Evolutionary conservation across 2,113 vertebrate species (phyloP).

Genomic region (Bothrops jararaca): DNA sequence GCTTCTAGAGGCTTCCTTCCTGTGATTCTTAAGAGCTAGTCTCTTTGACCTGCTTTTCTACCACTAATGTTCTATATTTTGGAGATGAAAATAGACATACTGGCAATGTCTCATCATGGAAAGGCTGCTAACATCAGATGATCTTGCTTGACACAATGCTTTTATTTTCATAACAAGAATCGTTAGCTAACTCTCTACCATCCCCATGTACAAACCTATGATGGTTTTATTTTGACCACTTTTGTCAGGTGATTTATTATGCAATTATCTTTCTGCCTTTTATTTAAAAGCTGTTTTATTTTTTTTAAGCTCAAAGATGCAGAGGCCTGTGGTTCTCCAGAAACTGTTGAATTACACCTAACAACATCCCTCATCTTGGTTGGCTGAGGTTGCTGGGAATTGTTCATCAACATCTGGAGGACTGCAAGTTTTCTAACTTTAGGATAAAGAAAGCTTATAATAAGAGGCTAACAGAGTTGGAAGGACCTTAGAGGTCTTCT

Average conservation of each 20-base stretch:
- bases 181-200: not conserved
- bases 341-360: not conserved
- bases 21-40: not conserved
- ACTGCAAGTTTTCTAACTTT: not conserved
- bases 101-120: not conserved
- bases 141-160: no score
- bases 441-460: not conserved
- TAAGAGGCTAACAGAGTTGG: not conserved
- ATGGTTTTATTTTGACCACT: not conserved
- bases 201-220: not conserved
- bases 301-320: not conserved
- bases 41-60: not conserved
- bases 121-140: no score
- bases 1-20: not conserved
- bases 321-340: not conserved
- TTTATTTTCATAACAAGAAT: not conserved
- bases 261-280: not conserved
- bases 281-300: not conserved
- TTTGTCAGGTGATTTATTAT: not conserved
- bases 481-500: not conserved
- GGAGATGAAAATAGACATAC: not conserved
- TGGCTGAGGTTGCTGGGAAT: not conserved
- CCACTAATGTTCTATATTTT: not conserved
- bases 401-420: not conserved
- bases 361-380: not conserved